Base-by-base conservation (phyloP, 92 coral and sea anemone genomes). In the Pocillopora grandis region DNA sequence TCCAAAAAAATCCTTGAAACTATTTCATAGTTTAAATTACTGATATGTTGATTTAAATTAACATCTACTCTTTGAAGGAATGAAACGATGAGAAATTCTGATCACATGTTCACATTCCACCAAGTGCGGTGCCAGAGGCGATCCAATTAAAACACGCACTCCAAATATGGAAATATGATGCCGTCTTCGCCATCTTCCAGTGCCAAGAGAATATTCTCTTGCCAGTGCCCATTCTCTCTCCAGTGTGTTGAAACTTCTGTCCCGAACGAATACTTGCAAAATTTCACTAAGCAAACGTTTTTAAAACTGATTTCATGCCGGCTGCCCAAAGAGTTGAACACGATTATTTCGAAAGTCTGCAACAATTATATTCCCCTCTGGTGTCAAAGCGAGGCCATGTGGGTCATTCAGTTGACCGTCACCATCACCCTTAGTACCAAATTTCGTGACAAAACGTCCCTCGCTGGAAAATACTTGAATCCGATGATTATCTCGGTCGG, bases 361-460 rank as follows among this genome's bases (percentile, higher is more conserved):
- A 21, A 96, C 98, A 57, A 94, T 90, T 49, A 96, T 93, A 72
- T 92, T 94, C 1, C 98, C 97, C 72, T 96, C 99, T 3, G 95
- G 98, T 23, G 99, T 96, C 71, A 96, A 80, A 13, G 99, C 97
- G 59, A 96, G 90, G 65, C 99, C 99, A 72, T 96, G 99, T 12
- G 99, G 99, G 82, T 96, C 99, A 60, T 96, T 96, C 42, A 96
- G 87, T 75, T 96, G 99, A 75, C 99, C 99, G 79, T 96, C 99
- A 3, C 98, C 99, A 68, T 96, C 99, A 72, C 99, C 99, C 92
- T 96, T 96, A 75, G 91, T 90, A 63, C 99, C 99, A 89, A 96
- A 96, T 77, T 96, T 96, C 66, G 94, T 88, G 66, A 96, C 65
- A 62, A 91, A 94, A 71, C 98, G 94, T n/a, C 99, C 99, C 80